A percentile compares a stretch with the other conserved stretches of the same genome.
Conservation (phyloP, 2,113 vertebrate species). For the Oncorhynchus masou region DNA sequence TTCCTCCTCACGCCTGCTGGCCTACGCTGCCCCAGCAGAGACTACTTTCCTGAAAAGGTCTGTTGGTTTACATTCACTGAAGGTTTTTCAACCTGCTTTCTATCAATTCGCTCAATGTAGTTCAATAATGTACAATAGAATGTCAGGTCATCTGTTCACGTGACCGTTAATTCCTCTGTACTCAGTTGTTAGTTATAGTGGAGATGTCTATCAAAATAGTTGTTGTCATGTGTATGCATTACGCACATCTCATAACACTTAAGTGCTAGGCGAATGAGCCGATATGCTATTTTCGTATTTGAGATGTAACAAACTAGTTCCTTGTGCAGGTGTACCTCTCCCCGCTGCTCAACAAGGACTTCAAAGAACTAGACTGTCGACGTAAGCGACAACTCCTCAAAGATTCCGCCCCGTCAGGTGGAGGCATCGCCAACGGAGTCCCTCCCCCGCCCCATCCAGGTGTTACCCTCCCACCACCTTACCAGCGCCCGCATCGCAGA, state of each 20-base stretch:
- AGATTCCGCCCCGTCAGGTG: constrained; percentile 78
- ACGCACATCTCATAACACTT: too few species aligned
- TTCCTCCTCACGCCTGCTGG: constrained; percentile 87
- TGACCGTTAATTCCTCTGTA: too few species aligned
- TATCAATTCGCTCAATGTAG: background rate
- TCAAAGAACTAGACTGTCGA: constrained; percentile 86
- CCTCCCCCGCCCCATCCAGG: constrained; percentile 70
- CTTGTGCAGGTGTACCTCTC: constrained; percentile 83
- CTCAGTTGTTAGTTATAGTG: too few species aligned
- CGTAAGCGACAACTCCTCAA: constrained; percentile 89
- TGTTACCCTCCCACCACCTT: constrained; percentile 86
- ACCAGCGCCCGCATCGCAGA: constrained; percentile 86
- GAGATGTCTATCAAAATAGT: too few species aligned
- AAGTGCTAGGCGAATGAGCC: too few species aligned
- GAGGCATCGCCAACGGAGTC: constrained; percentile 73
- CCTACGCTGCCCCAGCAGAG: constrained; percentile 88
- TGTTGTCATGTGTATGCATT: too few species aligned
- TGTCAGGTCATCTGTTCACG: background rate
- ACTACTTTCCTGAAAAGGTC: constrained; percentile 92
- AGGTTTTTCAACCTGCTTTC: background rate
- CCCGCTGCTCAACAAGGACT: constrained; percentile 90
- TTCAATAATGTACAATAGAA: background rate
- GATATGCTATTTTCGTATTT: background rate
- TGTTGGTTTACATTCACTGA: background rate
- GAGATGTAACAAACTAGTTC: background rate